Base-by-base conservation (phyloP, 2,113 vertebrate genomes). In the Bos javanicus region DNA sequence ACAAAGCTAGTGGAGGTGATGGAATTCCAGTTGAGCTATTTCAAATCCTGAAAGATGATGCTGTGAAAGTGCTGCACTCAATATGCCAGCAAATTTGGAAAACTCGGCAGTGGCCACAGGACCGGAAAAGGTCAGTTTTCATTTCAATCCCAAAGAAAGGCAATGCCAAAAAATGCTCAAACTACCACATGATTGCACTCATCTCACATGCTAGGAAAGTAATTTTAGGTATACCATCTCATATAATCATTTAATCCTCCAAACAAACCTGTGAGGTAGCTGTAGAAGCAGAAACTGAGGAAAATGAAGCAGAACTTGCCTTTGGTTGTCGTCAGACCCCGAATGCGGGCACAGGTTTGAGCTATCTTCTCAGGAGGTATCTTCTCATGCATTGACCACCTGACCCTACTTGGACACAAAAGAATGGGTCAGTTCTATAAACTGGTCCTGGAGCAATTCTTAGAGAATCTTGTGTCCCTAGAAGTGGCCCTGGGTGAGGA, bases 401-500 rank as follows among this genome's bases (percentile, higher is more conserved):
- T 16, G 36, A 11, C 74, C 19, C 59, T 46, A 17, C 19, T 30
- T 11, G 64, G 64, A 93, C 60, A 48, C n/a, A 36, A 9, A 92
- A 39, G 17, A 17, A 12, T 39, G 2, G n/a, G 36, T 56, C 33
- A 39, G 48, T 19, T 17, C 50, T 67, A 3, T n/a, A 12, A 81
- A 59, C 43, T 2, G 0, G 26, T 46, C 36, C 57, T 76, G 1
- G 33, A 48, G 86, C 60, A 30, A 15, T 62, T n/a, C 52, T 86
- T 21, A 7, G 85, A 48, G 62, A 56, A 57, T n/a, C 50, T 19
- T 13, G 26, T 36, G 8, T n/a, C 57, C 17, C 23, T 19, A 10
- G 12, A 33, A 1, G 12, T 9, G 11, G 50, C 25, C 33, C 13
- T 0, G 2, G 50, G n/a, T 71, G 23, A 39, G 19, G 9, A 2